These are phyloP conservation scores for Myotis lucifugus DNA, from an alignment of 2,113 vertebrate genomes.

Conservation along the genomic window DNA sequence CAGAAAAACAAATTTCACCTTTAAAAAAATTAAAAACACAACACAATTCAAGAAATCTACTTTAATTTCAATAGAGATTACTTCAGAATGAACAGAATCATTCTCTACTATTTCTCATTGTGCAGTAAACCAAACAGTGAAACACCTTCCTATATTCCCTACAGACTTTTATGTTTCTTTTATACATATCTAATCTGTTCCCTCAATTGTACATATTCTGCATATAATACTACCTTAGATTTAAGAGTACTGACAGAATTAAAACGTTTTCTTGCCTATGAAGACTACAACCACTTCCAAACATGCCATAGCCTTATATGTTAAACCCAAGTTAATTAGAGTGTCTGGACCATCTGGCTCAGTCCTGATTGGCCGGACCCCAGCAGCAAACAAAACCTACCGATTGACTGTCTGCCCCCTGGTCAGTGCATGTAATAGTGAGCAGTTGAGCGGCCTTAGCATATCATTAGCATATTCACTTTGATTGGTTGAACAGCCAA, in stretches of 20 bases:
- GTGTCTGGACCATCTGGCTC: not conserved
- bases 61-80: constrained; percentile 61
- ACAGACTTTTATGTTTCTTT: constrained; percentile 31
- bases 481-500: too few species aligned
- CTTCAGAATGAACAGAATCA: not conserved
- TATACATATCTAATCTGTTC: not conserved
- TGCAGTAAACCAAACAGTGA: not conserved
- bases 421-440: too few species aligned
- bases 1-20: constrained; percentile 28
- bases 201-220: not conserved
- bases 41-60: constrained; percentile 25
- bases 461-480: too few species aligned
- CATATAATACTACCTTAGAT: not conserved
- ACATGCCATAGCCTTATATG: not conserved
- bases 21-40: not conserved
- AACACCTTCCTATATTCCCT: not conserved
- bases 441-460: too few species aligned
- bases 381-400: too few species aligned
- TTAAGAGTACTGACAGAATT: not conserved
- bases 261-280: constrained; percentile 1
- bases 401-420: too few species aligned
- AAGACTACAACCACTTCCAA: not conserved
- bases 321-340: constrained; percentile 3
- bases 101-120: constrained; percentile 31
- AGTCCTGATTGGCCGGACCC: too few species aligned